These are phyloP conservation scores for Apamea monoglypha DNA, from an alignment of 2,888 invertebrate species.

Conservation along the genomic window DNA sequence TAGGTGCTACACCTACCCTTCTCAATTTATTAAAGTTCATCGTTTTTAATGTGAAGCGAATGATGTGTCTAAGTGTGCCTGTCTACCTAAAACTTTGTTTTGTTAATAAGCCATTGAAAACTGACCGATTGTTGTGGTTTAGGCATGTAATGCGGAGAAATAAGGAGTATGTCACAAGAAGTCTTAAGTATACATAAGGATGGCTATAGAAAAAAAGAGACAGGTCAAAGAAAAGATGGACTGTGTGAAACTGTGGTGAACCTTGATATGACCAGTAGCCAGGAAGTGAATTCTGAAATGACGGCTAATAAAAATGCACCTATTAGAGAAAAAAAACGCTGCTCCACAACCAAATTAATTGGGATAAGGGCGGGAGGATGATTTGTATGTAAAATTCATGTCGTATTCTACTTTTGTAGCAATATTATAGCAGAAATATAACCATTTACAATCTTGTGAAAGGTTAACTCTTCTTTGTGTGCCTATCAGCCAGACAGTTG, in stretches of 20 bases:
- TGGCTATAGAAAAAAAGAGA: neutral
- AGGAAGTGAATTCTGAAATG: neutral
- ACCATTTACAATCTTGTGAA: neutral
- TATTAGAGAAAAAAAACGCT: neutral
- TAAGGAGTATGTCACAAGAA: neutral
- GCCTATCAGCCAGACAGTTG: neutral
- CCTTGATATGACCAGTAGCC: neutral
- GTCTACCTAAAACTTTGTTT: neutral
- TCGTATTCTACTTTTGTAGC: neutral
- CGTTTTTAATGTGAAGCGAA: constrained; percentile 21
- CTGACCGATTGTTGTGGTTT: neutral
- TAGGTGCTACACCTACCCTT: constrained; percentile 18
- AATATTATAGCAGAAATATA: neutral
- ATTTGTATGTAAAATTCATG: neutral
- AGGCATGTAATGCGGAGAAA: neutral
- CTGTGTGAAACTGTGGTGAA: neutral
- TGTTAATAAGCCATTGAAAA: neutral
- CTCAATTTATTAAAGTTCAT: constrained; percentile 16
- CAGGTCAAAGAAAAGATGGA: neutral
- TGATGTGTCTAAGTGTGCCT: neutral
- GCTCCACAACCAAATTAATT: neutral
- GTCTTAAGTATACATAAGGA: neutral
- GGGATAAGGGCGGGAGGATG: neutral
- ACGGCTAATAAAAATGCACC: neutral
- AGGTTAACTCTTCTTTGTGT: neutral